Percentiles rank a stretch among this genome's conserved stretches.
Evolutionary conservation across 2,797 vertebrate species (phyloP).

Genomic region (Pterois miles): DNA sequence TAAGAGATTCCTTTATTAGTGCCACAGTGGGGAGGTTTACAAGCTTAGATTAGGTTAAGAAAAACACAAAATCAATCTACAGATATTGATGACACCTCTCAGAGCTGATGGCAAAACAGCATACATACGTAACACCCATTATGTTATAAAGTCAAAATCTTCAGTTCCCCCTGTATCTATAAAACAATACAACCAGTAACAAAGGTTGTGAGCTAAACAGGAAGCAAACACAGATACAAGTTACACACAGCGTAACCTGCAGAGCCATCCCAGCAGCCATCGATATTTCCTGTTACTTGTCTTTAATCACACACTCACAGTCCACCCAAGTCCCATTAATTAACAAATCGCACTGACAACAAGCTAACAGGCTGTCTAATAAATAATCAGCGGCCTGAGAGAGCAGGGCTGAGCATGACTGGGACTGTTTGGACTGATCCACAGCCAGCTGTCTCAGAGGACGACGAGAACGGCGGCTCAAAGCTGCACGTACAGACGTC

Average conservation of each 20-base stretch:
- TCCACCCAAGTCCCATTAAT: slow-evolving; percentile 31
- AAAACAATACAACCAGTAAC: neutral
- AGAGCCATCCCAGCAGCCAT: neutral
- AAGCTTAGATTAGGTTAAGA: too few species aligned
- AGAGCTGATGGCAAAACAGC: neutral
- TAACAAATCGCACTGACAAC: slow-evolving; percentile 46
- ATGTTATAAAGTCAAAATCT: too few species aligned
- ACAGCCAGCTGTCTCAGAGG: slow-evolving; percentile 19
- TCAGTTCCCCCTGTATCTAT: neutral
- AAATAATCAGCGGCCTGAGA: slow-evolving; percentile 20
- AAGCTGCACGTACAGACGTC: slow-evolving; percentile 9
- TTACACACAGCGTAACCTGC: neutral
- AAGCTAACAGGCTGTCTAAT: slow-evolving; percentile 12
- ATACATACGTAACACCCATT: neutral
- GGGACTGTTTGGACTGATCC: slow-evolving; percentile 30
- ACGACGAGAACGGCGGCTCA: slow-evolving; percentile 22
- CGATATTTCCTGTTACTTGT: neutral
- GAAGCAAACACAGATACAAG: neutral
- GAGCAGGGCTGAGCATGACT: neutral
- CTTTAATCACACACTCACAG: slow-evolving; percentile 3
- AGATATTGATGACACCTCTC: neutral
- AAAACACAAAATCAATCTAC: neutral
- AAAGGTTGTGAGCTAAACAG: neutral
- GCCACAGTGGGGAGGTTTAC: too few species aligned
- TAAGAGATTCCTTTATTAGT: too few species aligned